These are phyloP conservation scores for Nephrotoma appendiculata DNA, from an alignment of 2,888 invertebrate genomes.

Conservation along the genomic window DNA sequence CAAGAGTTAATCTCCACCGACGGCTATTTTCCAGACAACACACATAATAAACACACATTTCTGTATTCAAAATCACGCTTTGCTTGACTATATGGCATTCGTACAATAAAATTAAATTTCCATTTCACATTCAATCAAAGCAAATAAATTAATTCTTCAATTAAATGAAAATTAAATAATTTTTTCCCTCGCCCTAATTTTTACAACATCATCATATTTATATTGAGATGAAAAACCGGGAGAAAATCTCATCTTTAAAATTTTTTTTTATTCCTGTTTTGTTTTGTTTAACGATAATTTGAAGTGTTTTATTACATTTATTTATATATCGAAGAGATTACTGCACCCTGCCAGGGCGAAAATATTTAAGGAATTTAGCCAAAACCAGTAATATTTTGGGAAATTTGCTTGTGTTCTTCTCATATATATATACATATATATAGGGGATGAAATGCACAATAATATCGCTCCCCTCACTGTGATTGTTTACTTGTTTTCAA, in stretches of 20 bases:
- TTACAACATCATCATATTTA: not conserved
- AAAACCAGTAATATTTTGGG: not conserved
- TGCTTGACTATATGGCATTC: not conserved
- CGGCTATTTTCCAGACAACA: not conserved
- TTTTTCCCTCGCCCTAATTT: not conserved
- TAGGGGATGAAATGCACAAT: not conserved
- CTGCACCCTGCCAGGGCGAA: not conserved
- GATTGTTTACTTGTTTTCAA: not conserved
- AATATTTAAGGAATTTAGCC: not conserved
- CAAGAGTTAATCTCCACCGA: not conserved
- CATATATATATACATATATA: not conserved
- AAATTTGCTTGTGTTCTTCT: too few relatives aligned
- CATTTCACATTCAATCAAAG: not conserved
- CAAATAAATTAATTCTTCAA: not conserved
- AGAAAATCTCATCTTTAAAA: not conserved
- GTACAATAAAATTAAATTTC: not conserved
- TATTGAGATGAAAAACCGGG: not conserved
- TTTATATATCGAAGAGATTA: not conserved
- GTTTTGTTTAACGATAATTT: not conserved
- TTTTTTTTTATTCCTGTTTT: not conserved
- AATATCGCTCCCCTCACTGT: not conserved
- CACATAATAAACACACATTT: not conserved
- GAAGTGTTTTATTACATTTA: not conserved
- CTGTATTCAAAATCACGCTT: not conserved
- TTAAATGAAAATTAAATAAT: not conserved